Base-by-base conservation (phyloP, 1,140 invertebrate genomes). In the Chrysoperla carnea region DNA sequence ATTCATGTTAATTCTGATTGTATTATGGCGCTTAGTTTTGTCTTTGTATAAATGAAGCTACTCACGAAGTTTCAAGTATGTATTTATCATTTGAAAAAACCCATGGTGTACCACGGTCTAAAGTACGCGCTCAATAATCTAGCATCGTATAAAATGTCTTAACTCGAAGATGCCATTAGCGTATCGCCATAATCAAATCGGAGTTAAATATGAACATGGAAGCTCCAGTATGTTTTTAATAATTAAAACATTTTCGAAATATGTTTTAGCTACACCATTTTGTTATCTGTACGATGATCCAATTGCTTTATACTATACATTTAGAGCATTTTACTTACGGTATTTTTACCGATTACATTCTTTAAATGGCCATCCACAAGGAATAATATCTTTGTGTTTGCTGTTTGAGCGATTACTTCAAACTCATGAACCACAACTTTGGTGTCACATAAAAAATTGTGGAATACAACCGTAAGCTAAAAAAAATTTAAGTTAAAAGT, bases 241-340 rank as follows among this genome's bases (percentile, higher is more conserved):
- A n/a, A n/a, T n/a, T n/a, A n/a, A n/a, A n/a, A n/a, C n/a, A n/a
- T n/a, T n/a, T n/a, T n/a, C n/a, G 9, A 40, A 31, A 33, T 23
- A 36, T 48, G 48, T 65, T 61, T 36, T 62, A 91, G 90, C 90
- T 39, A 86, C 89, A 0, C 91, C 92, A 6, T 81, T 97, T 53
- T 95, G 91, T 59, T 97, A 92, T 56, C 57, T 96, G 14, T 95
- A 84, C 57, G 82, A 91, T 49, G 84, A 94, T 48, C 80, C 88
- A 0, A 75, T 85, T 1, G 70, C 75, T 17, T 70, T 95, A 23
- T 96, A 96, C 59, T 90, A 78, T 46, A 79, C 88, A 2, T 94
- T 95, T 60, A 70, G 88, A 31, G 81, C 89, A 8, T 84, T 96
- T 56, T 97, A 96, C 63, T 69, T 82, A 35, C 69, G 88, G 39